Base-by-base conservation (phyloP, 2,888 invertebrate genomes). In the Pharmacophagus antenor region DNA sequence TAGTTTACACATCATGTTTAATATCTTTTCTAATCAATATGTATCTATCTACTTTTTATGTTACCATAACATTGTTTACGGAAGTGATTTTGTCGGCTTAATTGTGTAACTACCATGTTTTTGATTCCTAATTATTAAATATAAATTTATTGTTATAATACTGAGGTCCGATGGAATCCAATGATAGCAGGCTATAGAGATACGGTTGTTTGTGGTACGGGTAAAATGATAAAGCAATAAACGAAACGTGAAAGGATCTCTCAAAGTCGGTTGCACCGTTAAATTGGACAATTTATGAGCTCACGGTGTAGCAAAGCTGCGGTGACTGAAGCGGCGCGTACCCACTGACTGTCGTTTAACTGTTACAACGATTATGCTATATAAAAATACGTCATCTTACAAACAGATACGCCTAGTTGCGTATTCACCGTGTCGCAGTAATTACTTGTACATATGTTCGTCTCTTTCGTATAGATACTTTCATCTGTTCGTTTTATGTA, bases 201-300 rank as follows among this genome's bases (percentile, higher is more conserved):
- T 37, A n/a, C 4, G n/a, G 37, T 37, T 4, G 2, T 37, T 3
- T n/a, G n/a, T 27, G 18, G 2, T 20, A 44, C 10, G 42, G 18
- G 22, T 44, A 8, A 31, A 27, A 55, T 42, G 49, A 8, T 27
- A 21, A 21, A 50, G 51, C n/a, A 46, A 20, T 47, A 21, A 20
- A 21, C 37, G 27, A 48, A 53, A 53, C 53, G 23, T 31, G 42
- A 48, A 31, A 22, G 48, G 27, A 47, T 48, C 44, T 27, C 53
- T 47, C 53, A 53, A 61, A 67, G 67, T 67, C 59, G 68, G 65
- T 56, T 79, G 77, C 81, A 84, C 88, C 86, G 88, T 88, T 88
- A 88, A 88, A 88, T 88, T 88, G 84, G 84, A 76, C 83, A 84
- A 84, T 88, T 88, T 84, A 78, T 77, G 78, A 70, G 77, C 76